Conservation (phyloP, 2,113 vertebrate species). For the Furnarius figulus region DNA sequence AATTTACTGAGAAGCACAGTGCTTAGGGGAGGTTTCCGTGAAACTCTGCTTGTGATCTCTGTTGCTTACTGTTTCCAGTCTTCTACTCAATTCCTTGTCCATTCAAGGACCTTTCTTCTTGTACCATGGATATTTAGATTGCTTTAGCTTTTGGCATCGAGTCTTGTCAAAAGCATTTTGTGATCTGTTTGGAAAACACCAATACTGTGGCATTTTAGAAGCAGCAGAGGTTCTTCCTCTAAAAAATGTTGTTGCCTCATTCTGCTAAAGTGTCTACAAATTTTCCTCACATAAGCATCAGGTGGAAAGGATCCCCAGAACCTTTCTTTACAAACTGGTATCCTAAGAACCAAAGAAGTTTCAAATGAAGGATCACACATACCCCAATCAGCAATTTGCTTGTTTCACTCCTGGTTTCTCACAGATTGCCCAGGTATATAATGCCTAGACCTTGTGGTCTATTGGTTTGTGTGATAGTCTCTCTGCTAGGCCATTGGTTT, state of each 20-base stretch:
- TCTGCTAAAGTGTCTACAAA: not conserved
- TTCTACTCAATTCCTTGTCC: not conserved
- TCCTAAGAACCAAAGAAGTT: not conserved
- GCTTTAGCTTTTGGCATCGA: not conserved
- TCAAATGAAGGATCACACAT: not conserved
- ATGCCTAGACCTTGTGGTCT: not conserved
- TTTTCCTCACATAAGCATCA: not conserved
- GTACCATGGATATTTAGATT: not conserved
- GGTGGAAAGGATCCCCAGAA: not conserved
- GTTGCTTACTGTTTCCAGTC: not conserved
- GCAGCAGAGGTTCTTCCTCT: rapidly evolving
- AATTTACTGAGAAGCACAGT: not conserved
- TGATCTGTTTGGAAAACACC: not conserved
- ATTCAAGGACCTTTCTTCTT: not conserved
- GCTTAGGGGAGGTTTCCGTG: not conserved
- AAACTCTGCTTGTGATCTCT: not conserved
- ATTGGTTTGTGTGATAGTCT: not conserved
- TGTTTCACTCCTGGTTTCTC: not conserved
- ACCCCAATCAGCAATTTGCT: not conserved
- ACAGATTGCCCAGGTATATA: not conserved
- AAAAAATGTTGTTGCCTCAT: not conserved
- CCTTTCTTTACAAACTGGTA: not conserved
- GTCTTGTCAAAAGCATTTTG: not conserved
- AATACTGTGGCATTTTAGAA: not conserved
- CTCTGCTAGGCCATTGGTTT: not conserved